These are phyloP conservation scores for Pica pica DNA, from an alignment of 2,113 vertebrate genomes.

Conservation along the genomic window DNA sequence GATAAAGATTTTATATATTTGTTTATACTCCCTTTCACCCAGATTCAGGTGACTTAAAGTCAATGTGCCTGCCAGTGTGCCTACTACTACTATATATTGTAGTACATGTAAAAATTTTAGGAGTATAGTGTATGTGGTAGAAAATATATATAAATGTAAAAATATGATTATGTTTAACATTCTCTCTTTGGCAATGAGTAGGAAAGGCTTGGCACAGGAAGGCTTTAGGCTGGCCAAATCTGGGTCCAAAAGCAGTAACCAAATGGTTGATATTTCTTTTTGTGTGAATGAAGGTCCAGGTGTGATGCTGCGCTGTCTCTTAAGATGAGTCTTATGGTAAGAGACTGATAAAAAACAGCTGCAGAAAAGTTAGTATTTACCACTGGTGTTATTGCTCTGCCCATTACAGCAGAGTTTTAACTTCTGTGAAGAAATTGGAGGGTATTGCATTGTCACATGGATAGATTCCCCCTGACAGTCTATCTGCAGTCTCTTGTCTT, in stretches of 20 bases:
- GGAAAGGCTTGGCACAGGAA: background rate
- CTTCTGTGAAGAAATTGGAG: background rate
- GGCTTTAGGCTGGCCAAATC: background rate
- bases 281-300: background rate
- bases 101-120: background rate
- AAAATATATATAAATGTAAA: background rate
- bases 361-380: background rate
- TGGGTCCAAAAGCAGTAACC: background rate
- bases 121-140: background rate
- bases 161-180: background rate
- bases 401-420: background rate
- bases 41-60: background rate
- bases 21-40: background rate
- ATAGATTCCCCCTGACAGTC: background rate
- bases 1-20: background rate
- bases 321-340: background rate
- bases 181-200: background rate
- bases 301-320: background rate
- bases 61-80: background rate
- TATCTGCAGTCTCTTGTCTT: background rate
- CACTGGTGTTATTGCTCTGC: background rate
- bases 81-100: background rate
- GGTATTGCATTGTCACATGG: background rate
- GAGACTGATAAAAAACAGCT: background rate
- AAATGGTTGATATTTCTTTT: background rate